Base-by-base conservation (phyloP, 2,888 invertebrate species). In the Nymphalis urticae region DNA sequence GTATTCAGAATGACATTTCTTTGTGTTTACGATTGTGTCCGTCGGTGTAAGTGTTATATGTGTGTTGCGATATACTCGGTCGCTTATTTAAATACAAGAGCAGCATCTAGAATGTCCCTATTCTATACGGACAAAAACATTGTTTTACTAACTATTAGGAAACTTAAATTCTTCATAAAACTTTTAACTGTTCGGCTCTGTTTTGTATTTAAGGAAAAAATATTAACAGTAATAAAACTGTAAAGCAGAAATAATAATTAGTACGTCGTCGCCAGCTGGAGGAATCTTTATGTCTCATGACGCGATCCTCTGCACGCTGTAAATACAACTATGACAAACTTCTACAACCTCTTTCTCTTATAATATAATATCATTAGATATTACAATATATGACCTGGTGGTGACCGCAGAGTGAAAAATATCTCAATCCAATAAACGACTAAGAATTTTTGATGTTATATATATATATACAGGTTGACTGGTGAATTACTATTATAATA, bases 21-120 rank as follows among this genome's bases (percentile, higher is more conserved):
- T 56, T 69, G 62, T 54, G 42, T 21, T 69, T 64, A 58, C 13
- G 69, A 69, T 65, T 50, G 65, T 65, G 62, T 65, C 54, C 50
- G 56, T 64, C 36, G n/a, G 10, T 10, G 62, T 62, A 54, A 50
- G 50, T 50, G 24, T 54, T 62, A 67, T 8, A 56, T 27, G 2
- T 27, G n/a, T 32, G 17, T 7, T 17, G 21, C 5, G 27, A 17
- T 17, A 56, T 27, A 56, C 2, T 27, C 1, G 7, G 32, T 27
- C 42, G 42, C 42, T 42, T 42, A 42, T 32, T 27, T 6, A 32
- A 32, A 1, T 6, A 32, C 27, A 32, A 32, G 27, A 32, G 6
- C 27, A 32, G 27, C 6, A 32, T 6, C 5, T 32, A 32, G 27
- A 32, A 32, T 32, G 27, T 32, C 1, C 5, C 6, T 32, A 6